These are phyloP conservation scores for Plagiodera versicolora DNA, from an alignment of 2,888 invertebrate species.

Conservation along the genomic window DNA sequence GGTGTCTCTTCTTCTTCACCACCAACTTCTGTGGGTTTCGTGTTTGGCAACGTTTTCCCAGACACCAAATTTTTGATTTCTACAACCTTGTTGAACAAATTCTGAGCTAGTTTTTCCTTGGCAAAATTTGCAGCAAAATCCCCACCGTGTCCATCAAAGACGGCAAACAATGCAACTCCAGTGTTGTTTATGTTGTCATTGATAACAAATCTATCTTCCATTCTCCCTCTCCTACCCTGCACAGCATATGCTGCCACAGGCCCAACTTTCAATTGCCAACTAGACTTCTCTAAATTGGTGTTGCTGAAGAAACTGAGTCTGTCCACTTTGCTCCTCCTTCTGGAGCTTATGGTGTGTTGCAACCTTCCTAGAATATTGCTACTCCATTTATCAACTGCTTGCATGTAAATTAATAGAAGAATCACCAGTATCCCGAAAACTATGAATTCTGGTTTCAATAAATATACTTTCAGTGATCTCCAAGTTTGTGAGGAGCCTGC, in stretches of 20 bases:
- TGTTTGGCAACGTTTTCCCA: slow-evolving; percentile 54
- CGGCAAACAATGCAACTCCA: slow-evolving; percentile 84
- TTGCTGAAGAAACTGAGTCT: slow-evolving; percentile 61
- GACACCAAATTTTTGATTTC: slow-evolving; percentile 71
- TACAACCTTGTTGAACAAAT: slow-evolving; percentile 74
- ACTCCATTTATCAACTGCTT: slow-evolving; percentile 83
- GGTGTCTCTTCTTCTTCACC: slow-evolving; percentile 57
- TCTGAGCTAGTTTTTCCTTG: slow-evolving; percentile 82
- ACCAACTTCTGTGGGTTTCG: slow-evolving; percentile 44
- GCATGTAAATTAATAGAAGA: slow-evolving; percentile 76
- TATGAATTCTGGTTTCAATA: slow-evolving; percentile 79
- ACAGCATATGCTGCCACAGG: slow-evolving; percentile 86
- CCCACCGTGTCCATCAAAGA: slow-evolving; percentile 95
- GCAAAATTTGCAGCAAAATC: slow-evolving; percentile 94
- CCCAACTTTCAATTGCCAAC: slow-evolving; percentile 77
- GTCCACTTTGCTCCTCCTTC: slow-evolving; percentile 59
- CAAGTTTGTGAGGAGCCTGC: slow-evolving; percentile 75
- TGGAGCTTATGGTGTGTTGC: slow-evolving; percentile 66
- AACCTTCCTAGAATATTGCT: slow-evolving; percentile 67
- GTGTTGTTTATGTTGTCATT: slow-evolving; percentile 84
- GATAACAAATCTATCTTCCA: slow-evolving; percentile 94
- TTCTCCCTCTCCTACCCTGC: slow-evolving; percentile 84
- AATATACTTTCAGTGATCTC: slow-evolving; percentile 76
- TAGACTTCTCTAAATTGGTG: slow-evolving; percentile 58
- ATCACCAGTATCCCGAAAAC: slow-evolving; percentile 71